A percentile compares a stretch with the other conserved stretches of the same genome.
These are phyloP conservation scores for Patella caerulea DNA, from an alignment of 2,888 invertebrate genomes.

Conservation along the genomic window DNA sequence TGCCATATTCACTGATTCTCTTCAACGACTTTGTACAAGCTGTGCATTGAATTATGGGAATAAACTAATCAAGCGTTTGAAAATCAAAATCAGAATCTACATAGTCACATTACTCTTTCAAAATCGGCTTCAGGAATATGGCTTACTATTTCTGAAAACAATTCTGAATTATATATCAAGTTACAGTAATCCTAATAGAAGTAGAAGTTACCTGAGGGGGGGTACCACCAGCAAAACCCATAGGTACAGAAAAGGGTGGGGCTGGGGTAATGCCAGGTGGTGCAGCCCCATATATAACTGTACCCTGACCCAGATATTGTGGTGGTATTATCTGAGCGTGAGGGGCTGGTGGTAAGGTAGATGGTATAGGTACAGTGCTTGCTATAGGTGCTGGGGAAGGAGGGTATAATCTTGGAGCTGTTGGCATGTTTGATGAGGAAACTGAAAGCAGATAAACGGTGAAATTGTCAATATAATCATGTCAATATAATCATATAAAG, in stretches of 20 bases:
- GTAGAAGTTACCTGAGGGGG: constrained; percentile 34
- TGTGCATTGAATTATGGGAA: too few relatives aligned
- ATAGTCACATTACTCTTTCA: too few relatives aligned
- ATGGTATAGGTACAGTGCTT: constrained; percentile 29
- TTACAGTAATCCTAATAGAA: neutral
- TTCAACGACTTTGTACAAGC: too few relatives aligned
- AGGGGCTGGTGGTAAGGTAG: constrained; percentile 28
- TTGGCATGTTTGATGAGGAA: constrained; percentile 36
- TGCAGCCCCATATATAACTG: constrained; percentile 15
- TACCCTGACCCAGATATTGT: neutral
- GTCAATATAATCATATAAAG: too few relatives aligned
- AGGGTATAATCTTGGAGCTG: constrained; percentile 35
- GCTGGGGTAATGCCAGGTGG: constrained; percentile 30
- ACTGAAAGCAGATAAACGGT: constrained; percentile 24
- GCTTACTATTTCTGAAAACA: too few relatives aligned
- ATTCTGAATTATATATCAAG: too few relatives aligned
- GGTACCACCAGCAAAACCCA: constrained; percentile 32
- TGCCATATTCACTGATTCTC: too few relatives aligned
- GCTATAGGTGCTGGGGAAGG: constrained; percentile 29
- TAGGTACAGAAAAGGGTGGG: constrained; percentile 26
- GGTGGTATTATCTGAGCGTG: constrained; percentile 25
- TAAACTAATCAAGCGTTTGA: too few relatives aligned
- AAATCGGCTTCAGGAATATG: too few relatives aligned
- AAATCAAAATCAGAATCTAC: too few relatives aligned
- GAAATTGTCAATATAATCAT: too few relatives aligned